phyloP scores from a whole-genome alignment of 1,140 invertebrate genomes.

The Trichogramma pretiosum region DNA sequence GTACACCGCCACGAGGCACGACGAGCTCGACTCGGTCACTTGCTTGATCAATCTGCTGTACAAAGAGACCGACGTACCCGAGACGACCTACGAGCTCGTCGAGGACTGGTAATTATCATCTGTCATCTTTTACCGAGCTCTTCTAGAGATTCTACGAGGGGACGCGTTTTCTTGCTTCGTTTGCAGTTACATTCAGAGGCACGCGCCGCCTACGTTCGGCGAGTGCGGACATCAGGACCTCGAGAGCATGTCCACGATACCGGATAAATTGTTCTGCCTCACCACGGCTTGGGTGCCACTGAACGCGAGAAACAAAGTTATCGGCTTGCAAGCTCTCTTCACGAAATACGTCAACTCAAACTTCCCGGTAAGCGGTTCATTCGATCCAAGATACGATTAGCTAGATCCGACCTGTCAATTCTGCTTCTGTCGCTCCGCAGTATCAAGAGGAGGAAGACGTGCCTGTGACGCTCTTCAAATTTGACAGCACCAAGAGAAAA shows the following conservation, averaged over 20 bases:
- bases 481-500: conserved; percentile 35
- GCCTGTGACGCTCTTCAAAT: conserved; percentile 42
- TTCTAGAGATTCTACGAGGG: too few species aligned
- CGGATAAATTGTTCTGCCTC: background rate
- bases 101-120: conserved; percentile 32
- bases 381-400: too few species aligned
- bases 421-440: too few species aligned
- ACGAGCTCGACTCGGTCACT: conserved; percentile 33
- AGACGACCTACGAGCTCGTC: conserved; percentile 17
- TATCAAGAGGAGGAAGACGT: conserved; percentile 39
- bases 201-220: background rate
- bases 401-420: too few species aligned
- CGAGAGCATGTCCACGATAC: background rate
- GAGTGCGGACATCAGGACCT: background rate
- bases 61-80: conserved; percentile 28
- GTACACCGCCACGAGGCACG: conserved; percentile 24
- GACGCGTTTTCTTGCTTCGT: too few species aligned
- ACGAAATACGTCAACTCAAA: conserved; percentile 32
- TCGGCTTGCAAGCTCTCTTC: conserved; percentile 33
- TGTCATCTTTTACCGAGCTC: background rate
- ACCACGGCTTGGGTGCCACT: conserved; percentile 33
- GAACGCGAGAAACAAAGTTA: conserved; percentile 37
- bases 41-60: conserved; percentile 32
- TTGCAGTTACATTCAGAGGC: conserved; percentile 9
- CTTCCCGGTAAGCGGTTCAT: conserved; percentile 38